Evolutionary conservation across 2,797 vertebrate genomes (phyloP), one percentile per base, ranked within the genome.

Genomic region (Sylvia borin): DNA sequence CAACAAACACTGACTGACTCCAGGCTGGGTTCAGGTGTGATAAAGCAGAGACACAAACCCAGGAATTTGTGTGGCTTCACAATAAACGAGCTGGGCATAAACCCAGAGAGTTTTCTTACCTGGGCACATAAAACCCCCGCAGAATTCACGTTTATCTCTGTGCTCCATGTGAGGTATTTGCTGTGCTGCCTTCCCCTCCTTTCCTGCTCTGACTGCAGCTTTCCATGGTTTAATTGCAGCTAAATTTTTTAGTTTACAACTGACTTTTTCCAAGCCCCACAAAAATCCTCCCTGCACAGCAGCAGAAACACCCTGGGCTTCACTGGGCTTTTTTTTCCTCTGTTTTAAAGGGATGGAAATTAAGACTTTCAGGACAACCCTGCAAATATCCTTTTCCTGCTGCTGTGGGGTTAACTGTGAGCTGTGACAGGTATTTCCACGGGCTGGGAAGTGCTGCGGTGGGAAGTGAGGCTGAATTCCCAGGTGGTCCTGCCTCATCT

Each of bases 81-180:
- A 4, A 26, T 32, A 12, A 47, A 11, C 8, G 3, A 65, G 43
- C 38, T 65, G 38, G 53, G 43, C 10, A 13, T 9, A 36, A 66
- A 54, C 32, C 10, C 26, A 22, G 25, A 31, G 11, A 8, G 22
- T 19, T 78, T 87, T 43, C 32, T 31, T 42, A 85, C 12, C 32
- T 58, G 38, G 57, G 2, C 20, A 25, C 0, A 0, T 8, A 6
- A 67, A 1, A 25, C 24, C 0, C 8, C 20, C n/a, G 20, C 12
- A 43, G n/a, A 70, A 55, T 48, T 77, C 51, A 18, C 16, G 12
- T 73, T 88, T 66, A 2, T 16, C 42, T 61, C 60, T n/a, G 20
- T 66, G 43, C 26, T 75, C 34, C 8, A 0, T 19, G 2, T 7
- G 25, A 34, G 16, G 4, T 11, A 11, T 40, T 61, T 34, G 34